Percentiles rank a stretch among this genome's conserved stretches.
phyloP scores from a whole-genome alignment of 37 sponge, comb jelly and placozoan genomes.

The Halichondria panicea region DNA sequence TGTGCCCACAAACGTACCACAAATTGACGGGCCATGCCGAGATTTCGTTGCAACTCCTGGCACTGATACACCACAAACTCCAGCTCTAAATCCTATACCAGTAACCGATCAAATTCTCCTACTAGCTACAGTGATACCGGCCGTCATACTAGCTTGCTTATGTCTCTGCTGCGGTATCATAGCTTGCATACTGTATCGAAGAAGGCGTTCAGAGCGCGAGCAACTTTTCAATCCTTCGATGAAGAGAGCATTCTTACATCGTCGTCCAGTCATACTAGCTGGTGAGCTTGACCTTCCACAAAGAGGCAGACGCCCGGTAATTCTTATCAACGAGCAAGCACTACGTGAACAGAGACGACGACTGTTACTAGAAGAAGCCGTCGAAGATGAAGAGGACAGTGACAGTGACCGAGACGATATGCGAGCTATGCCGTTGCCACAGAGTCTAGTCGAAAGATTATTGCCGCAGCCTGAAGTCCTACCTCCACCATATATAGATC shows the following conservation, averaged over 20 bases:
- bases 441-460: not conserved
- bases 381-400: not conserved
- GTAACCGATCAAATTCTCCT: slow-evolving; percentile 2
- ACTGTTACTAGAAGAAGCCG: not conserved
- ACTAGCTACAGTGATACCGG: slow-evolving; percentile 41
- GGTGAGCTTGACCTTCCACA: slow-evolving; percentile 30
- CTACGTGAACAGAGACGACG: not conserved
- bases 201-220: slow-evolving; percentile 16
- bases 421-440: too few relatives aligned
- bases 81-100: not conserved
- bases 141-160: slow-evolving; percentile 11
- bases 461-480: not conserved
- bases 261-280: slow-evolving; percentile 37
- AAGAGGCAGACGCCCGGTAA: slow-evolving; percentile 12
- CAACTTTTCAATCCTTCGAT: not conserved
- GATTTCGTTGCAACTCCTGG: not conserved
- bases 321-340: not conserved
- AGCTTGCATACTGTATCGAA: slow-evolving; percentile 25
- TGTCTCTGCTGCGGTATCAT: slow-evolving; percentile 15
- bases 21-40: slow-evolving; percentile 26
- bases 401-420: slow-evolving; percentile 11
- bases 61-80: not conserved
- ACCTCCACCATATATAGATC: slow-evolving; percentile 21
- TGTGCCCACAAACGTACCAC: slow-evolving; percentile 2
- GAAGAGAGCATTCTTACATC: slow-evolving; percentile 1